Evolutionary conservation across 2,113 vertebrate genomes (phyloP).

Genomic region (Petroica traversi): DNA sequence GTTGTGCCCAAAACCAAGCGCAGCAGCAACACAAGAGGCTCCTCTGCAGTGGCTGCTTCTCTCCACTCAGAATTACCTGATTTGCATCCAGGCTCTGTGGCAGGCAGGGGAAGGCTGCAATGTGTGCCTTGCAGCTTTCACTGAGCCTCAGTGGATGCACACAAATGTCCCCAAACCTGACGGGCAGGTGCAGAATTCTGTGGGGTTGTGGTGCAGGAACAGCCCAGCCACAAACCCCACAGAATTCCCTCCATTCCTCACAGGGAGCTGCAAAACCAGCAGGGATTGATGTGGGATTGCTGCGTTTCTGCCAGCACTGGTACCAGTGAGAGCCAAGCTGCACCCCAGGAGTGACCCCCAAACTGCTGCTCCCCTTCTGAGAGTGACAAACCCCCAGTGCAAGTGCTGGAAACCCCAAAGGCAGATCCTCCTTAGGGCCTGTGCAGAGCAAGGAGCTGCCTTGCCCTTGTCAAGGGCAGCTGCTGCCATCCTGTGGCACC

Average conservation of each 20-base stretch:
- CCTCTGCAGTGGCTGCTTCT: not conserved
- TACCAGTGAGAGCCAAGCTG: not conserved
- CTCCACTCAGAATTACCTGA: not conserved
- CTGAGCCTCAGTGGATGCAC: not conserved
- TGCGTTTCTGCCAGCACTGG: not conserved
- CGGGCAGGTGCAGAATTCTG: too few relatives aligned
- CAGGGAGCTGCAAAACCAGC: not conserved
- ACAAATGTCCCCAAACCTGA: not conserved
- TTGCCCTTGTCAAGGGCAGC: not conserved
- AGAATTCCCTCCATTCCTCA: accelerated
- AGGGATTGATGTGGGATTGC: accelerated
- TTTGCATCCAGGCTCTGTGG: not conserved
- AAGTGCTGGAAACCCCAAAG: not conserved
- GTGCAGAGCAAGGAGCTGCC: not conserved
- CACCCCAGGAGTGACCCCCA: accelerated
- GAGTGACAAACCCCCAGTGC: not conserved
- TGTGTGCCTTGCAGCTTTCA: not conserved
- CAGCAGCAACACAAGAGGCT: not conserved
- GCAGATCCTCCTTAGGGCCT: accelerated
- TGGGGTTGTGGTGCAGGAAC: not conserved
- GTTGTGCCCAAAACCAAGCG: not conserved
- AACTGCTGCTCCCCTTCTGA: accelerated
- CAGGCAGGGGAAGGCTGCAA: not conserved
- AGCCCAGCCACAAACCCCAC: not conserved
- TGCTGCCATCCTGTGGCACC: slow-evolving; percentile 48